phyloP scores from a whole-genome alignment of 2,797 vertebrate genomes.

The Stomatorhinus walkeri region DNA sequence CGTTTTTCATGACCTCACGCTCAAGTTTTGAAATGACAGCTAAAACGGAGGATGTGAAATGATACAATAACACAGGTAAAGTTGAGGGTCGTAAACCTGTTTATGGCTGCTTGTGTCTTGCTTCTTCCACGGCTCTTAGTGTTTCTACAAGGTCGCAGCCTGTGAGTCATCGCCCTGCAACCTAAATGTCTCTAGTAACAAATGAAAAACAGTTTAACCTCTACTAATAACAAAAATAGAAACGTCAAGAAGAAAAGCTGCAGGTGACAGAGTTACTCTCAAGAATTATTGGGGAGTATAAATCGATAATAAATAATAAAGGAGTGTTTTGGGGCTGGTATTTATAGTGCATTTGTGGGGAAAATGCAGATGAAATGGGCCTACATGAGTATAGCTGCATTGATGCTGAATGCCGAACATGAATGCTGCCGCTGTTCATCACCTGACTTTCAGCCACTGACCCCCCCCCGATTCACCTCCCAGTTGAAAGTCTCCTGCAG shows the following conservation, averaged over 20 bases:
- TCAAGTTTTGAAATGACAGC: background rate
- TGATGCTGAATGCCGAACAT: background rate
- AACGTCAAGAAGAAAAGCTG: background rate
- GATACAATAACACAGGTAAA: background rate
- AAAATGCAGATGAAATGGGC: background rate
- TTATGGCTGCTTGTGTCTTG: background rate
- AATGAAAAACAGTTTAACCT: background rate
- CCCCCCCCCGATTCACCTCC: background rate
- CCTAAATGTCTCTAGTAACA: background rate
- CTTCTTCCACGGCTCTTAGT: background rate
- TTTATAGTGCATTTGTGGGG: background rate
- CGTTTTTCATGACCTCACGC: constrained; percentile 1
- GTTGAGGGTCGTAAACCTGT: background rate
- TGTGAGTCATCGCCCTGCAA: background rate
- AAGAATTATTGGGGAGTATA: background rate
- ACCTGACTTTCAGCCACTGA: background rate
- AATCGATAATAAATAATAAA: background rate
- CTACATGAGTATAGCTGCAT: background rate
- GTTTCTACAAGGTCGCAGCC: background rate
- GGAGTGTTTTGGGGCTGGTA: background rate
- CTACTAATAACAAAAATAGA: background rate
- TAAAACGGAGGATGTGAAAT: background rate
- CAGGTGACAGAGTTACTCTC: background rate
- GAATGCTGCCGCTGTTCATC: background rate
- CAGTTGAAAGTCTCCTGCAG: background rate